Evolutionary conservation across 2,113 vertebrate genomes (phyloP).

Genomic region (Phyllopteryx taeniolatus): DNA sequence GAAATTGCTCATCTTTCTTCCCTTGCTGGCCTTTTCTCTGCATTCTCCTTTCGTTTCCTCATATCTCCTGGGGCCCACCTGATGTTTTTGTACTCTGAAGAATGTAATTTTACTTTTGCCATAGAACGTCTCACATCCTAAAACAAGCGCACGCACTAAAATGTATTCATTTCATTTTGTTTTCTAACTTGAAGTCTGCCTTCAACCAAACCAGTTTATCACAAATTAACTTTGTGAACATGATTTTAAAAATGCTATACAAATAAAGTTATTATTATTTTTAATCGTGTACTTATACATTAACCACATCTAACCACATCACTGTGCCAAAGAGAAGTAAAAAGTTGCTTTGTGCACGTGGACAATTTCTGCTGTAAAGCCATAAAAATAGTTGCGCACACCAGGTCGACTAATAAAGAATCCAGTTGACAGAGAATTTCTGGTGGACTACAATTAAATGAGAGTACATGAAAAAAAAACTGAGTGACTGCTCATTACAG

Average conservation of each 20-base stretch:
- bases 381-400: not conserved
- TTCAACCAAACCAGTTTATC: slow-evolving; percentile 35
- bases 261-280: not conserved
- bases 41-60: slow-evolving; percentile 40
- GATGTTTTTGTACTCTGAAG: slow-evolving; percentile 60
- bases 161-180: slow-evolving; percentile 10
- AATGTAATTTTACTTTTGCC: slow-evolving; percentile 46
- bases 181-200: slow-evolving; percentile 24
- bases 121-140: slow-evolving; percentile 30
- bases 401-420: not conserved
- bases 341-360: not conserved
- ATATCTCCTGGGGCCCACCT: slow-evolving; percentile 56
- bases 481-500: too few relatives aligned
- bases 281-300: slow-evolving; percentile 24
- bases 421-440: not conserved
- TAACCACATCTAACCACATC: slow-evolving; percentile 33
- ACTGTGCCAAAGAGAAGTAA: slow-evolving; percentile 14
- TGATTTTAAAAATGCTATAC: too few relatives aligned
- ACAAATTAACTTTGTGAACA: slow-evolving; percentile 7
- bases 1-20: slow-evolving; percentile 41
- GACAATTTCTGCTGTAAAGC: not conserved
- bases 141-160: slow-evolving; percentile 3
- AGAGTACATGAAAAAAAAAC: not conserved
- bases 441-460: not conserved
- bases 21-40: slow-evolving; percentile 9